Evolutionary conservation across 2,888 invertebrate species (phyloP).

Genomic region (Lymantria monacha): DNA sequence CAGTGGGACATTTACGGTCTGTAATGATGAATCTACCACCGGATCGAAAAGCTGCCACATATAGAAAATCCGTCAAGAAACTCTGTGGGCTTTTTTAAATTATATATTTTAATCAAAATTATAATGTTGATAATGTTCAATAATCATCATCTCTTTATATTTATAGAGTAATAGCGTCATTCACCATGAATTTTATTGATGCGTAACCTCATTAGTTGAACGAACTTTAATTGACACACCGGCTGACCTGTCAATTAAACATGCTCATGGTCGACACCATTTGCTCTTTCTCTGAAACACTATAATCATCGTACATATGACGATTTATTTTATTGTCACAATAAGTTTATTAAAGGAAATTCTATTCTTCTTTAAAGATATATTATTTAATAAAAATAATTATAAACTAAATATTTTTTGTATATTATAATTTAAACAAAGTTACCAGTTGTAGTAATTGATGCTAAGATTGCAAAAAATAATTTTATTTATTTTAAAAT

Average conservation of each 20-base stretch:
- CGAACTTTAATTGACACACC: conserved; percentile 78
- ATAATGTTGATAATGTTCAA: no score
- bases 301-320: conserved; percentile 3
- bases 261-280: conserved; percentile 42
- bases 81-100: no score
- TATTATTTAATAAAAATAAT: not conserved
- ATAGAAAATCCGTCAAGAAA: no score
- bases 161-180: conserved; percentile 41
- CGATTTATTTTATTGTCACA: not conserved
- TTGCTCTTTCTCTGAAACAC: conserved; percentile 32
- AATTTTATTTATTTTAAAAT: no score
- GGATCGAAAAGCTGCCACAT: no score
- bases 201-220: conserved; percentile 75
- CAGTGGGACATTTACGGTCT: no score
- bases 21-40: no score
- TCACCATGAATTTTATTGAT: conserved; percentile 54
- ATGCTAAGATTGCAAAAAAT: no score
- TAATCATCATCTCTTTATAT: conserved; percentile 20
- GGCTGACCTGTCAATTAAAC: conserved; percentile 79
- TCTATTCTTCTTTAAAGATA: not conserved
- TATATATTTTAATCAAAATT: no score
- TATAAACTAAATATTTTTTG: no score
- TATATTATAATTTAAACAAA: no score
- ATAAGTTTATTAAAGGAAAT: not conserved
- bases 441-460: no score